Evolutionary conservation across 2,888 invertebrate species (phyloP).

Genomic region (Synergus japonicus): DNA sequence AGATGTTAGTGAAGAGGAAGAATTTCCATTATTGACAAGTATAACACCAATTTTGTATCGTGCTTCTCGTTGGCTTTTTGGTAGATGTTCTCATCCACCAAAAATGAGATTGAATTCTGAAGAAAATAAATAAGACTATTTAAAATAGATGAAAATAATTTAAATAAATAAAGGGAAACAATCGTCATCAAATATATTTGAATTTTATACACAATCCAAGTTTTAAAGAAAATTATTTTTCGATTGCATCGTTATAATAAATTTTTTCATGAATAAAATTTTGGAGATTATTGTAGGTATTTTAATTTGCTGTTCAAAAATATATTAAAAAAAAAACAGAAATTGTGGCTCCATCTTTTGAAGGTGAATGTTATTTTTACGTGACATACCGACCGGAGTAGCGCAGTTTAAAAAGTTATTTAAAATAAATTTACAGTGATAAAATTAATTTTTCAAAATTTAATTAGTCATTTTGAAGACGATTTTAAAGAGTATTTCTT

Average conservation of each 20-base stretch:
- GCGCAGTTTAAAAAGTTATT: not conserved
- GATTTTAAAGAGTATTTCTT: too few species aligned
- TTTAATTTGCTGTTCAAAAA: not conserved
- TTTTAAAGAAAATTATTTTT: too few species aligned
- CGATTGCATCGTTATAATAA: too few species aligned
- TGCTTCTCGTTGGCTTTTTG: constrained; percentile 64
- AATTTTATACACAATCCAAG: too few species aligned
- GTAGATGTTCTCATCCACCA: constrained; percentile 61
- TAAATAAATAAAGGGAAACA: not conserved
- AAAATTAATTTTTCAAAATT: not conserved
- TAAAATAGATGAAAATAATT: not conserved
- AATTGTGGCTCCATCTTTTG: constrained; percentile 56
- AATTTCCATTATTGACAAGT: not conserved
- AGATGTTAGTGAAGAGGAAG: not conserved
- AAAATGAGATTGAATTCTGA: not conserved
- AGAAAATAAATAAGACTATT: not conserved
- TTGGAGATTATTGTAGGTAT: not conserved
- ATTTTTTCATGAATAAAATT: not conserved
- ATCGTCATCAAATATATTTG: not conserved
- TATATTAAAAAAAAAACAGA: constrained; percentile 27
- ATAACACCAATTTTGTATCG: constrained; percentile 59
- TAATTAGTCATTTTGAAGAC: not conserved
- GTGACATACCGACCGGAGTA: constrained; percentile 4
- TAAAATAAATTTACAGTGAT: not conserved
- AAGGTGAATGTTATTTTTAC: constrained; percentile 3